A percentile compares a stretch with the other conserved stretches of the same genome.
Conservation (phyloP, 2,888 invertebrate genomes). For the Coecobrya sp. region DNA sequence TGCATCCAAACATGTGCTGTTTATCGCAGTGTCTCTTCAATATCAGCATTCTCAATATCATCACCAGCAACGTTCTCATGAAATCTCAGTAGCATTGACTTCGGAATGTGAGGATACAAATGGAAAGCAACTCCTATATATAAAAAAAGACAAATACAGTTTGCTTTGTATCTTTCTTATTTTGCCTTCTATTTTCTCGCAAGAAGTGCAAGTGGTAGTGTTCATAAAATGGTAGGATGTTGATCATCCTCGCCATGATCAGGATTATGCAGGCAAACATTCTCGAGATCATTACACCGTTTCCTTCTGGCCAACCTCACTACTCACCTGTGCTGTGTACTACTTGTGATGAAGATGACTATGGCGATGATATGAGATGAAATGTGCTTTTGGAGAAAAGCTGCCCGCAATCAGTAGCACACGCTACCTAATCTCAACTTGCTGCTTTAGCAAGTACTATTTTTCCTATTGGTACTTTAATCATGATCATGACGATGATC, state of each 20-base stretch:
- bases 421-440: not conserved
- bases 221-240: not conserved
- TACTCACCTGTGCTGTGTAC: constrained; percentile 16
- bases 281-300: constrained; percentile 15
- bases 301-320: not conserved
- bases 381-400: not conserved
- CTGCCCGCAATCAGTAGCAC: not conserved
- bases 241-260: constrained; percentile 24
- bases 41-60: not conserved
- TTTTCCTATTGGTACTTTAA: not conserved
- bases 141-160: not conserved
- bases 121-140: not conserved
- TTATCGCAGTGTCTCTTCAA: not conserved
- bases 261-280: constrained; percentile 47
- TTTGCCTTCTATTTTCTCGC: not conserved
- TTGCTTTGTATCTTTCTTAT: not conserved
- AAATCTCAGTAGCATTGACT: not conserved
- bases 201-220: not conserved
- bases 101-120: not conserved
- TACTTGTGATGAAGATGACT: constrained; percentile 1
- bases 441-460: not conserved
- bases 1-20: not conserved
- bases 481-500: constrained; percentile 5
- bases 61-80: not conserved
- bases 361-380: constrained; percentile 38